These are phyloP conservation scores for Ceyx erithaca DNA, from an alignment of 2,797 vertebrate genomes.

Conservation along the genomic window DNA sequence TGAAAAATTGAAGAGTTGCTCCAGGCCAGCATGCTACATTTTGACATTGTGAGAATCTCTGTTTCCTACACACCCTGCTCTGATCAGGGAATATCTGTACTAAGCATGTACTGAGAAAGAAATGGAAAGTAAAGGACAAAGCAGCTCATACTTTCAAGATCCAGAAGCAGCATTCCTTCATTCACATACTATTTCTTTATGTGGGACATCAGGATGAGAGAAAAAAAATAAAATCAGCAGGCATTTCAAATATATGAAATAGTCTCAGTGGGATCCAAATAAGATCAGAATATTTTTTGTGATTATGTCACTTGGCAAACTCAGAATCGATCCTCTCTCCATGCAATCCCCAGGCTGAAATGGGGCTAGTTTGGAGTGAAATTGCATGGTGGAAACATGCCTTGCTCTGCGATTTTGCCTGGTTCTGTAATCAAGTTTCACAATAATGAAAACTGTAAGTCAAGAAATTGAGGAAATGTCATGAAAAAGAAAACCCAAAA, in stretches of 20 bases:
- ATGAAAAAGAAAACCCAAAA: constrained; percentile 32
- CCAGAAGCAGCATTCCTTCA: not conserved
- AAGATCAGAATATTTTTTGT: constrained; percentile 18
- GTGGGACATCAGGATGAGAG: not conserved
- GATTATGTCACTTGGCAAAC: constrained; percentile 5
- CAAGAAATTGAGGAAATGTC: constrained; percentile 65
- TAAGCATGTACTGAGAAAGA: not conserved
- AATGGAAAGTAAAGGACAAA: constrained; percentile 4
- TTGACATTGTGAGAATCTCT: constrained; percentile 57
- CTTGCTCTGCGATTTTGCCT: constrained; percentile 33
- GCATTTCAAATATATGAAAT: not conserved
- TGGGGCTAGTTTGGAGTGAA: not conserved
- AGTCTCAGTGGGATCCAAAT: not conserved
- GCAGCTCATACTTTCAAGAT: not conserved
- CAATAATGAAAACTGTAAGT: constrained; percentile 62
- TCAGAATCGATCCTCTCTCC: constrained; percentile 40
- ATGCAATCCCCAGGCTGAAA: constrained; percentile 13
- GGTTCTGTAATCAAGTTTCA: constrained; percentile 64
- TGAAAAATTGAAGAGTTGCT: constrained; percentile 74
- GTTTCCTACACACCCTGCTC: constrained; percentile 13
- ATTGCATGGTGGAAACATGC: constrained; percentile 30
- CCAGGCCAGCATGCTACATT: constrained; percentile 62
- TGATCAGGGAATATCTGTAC: constrained; percentile 12
- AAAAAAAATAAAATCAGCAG: not conserved
- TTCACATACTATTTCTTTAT: not conserved